phyloP scores from a whole-genome alignment of 1,140 invertebrate genomes.

The Odontomachus brunneus region DNA sequence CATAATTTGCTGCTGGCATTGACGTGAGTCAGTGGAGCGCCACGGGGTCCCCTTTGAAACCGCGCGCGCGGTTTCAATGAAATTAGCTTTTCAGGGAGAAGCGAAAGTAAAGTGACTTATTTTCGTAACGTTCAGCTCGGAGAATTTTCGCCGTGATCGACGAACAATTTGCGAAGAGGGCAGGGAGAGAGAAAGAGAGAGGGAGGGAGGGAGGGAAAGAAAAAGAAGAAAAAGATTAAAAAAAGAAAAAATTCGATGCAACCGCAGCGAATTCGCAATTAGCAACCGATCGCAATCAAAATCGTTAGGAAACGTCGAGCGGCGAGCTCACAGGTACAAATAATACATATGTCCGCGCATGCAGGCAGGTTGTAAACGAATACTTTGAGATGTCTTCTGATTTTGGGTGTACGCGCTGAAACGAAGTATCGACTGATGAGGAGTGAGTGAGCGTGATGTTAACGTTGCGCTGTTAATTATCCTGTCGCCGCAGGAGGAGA shows the following conservation, averaged over 20 bases:
- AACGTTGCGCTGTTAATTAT: background rate
- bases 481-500: background rate
- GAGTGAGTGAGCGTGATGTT: too few species aligned
- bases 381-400: too few species aligned
- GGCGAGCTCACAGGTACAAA: too few species aligned
- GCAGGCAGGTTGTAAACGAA: too few species aligned
- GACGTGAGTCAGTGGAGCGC: background rate
- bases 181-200: conserved; percentile 49
- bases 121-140: background rate
- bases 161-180: conserved; percentile 31
- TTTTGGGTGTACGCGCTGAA: too few species aligned
- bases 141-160: background rate
- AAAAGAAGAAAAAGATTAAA: background rate
- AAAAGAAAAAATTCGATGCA: background rate
- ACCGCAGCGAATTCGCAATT: too few species aligned
- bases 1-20: conserved; percentile 39
- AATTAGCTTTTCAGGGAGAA: conserved; percentile 14
- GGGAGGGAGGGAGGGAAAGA: background rate
- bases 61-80: conserved; percentile 2
- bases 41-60: background rate
- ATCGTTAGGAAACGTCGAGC: too few species aligned
- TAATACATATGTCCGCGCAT: too few species aligned
- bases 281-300: too few species aligned
- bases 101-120: too few species aligned
- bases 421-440: too few species aligned